Evolutionary conservation across 2,888 invertebrate genomes (phyloP).

Genomic region (Spialia ferax): DNA sequence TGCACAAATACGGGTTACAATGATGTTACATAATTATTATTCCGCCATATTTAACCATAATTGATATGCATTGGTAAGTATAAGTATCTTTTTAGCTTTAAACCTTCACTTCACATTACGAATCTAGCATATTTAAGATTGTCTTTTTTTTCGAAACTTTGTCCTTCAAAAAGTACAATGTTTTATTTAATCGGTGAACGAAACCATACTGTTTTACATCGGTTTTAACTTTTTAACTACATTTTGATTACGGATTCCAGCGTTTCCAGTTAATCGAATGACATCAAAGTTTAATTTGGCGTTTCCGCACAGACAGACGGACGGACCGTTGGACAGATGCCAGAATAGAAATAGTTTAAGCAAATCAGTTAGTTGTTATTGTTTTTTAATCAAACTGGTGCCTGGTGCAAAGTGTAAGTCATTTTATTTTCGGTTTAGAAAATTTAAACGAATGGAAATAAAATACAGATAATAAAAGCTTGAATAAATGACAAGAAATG

Average conservation of each 20-base stretch:
- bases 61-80: too few species aligned
- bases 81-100: too few species aligned
- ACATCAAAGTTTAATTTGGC: slow-evolving; percentile 53
- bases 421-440: neutral
- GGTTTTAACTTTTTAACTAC: neutral
- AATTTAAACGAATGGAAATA: neutral
- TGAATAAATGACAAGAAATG: too few species aligned
- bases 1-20: too few species aligned
- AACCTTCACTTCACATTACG: too few species aligned
- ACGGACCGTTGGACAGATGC: slow-evolving; percentile 51
- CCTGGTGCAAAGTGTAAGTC: neutral
- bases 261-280: slow-evolving; percentile 48
- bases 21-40: too few species aligned
- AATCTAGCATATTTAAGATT: too few species aligned
- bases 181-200: neutral
- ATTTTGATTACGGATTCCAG: slow-evolving; percentile 31
- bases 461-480: too few species aligned
- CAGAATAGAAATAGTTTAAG: slow-evolving; percentile 60
- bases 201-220: neutral
- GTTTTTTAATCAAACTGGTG: slow-evolving; percentile 43
- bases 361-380: slow-evolving; percentile 53
- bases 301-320: slow-evolving; percentile 50
- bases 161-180: neutral
- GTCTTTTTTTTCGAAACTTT: neutral
- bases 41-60: too few species aligned